Conservation (phyloP, 2,888 invertebrate species). For the Acronicta aceris region DNA sequence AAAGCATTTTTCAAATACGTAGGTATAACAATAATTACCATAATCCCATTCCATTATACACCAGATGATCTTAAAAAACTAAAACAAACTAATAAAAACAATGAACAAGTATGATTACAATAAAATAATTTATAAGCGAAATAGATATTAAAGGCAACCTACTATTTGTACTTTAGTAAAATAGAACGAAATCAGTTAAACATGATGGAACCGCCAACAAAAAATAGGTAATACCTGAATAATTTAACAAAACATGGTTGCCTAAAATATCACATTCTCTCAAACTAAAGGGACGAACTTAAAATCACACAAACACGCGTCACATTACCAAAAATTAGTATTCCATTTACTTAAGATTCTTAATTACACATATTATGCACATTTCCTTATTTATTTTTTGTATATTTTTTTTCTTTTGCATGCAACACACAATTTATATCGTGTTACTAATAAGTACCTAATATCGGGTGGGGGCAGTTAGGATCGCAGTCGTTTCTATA, state of each 20-base stretch:
- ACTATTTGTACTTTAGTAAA: conserved; percentile 51
- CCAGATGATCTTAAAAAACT: conserved; percentile 54
- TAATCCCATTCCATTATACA: conserved; percentile 57
- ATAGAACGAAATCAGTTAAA: conserved; percentile 18
- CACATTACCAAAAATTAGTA: conserved; percentile 57
- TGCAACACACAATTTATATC: conserved; percentile 65
- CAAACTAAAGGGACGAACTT: conserved; percentile 55
- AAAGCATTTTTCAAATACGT: conserved; percentile 39
- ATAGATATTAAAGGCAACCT: conserved; percentile 58
- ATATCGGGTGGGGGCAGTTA: conserved; percentile 53
- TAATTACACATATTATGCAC: conserved; percentile 76
- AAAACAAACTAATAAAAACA: conserved; percentile 58
- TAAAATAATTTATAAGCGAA: conserved; percentile 59
- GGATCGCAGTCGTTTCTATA: conserved; percentile 28
- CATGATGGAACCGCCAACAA: conserved; percentile 7
- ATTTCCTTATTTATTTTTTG: conserved; percentile 65
- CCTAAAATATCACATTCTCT: conserved; percentile 57
- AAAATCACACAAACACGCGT: conserved; percentile 55
- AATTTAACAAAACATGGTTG: not conserved
- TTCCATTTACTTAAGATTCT: conserved; percentile 56
- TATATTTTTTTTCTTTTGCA: conserved; percentile 61
- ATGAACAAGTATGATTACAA: conserved; percentile 64
- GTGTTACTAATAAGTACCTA: conserved; percentile 72
- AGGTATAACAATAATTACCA: conserved; percentile 48
- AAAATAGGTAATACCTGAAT: conserved; percentile 7